Evolutionary conservation across 2,888 invertebrate species (phyloP).

Genomic region (Chelonus formosanus): DNA sequence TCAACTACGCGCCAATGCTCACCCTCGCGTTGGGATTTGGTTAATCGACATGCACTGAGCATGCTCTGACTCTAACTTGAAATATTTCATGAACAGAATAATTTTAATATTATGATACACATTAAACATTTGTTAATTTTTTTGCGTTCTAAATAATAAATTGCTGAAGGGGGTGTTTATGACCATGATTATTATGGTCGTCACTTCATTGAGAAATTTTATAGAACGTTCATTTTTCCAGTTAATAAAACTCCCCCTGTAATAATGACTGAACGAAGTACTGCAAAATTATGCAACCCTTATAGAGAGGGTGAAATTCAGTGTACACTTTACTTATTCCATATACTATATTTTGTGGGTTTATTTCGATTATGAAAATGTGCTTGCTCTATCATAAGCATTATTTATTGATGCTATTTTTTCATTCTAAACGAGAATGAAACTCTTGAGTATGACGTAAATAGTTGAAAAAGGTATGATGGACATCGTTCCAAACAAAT

Average conservation of each 20-base stretch:
- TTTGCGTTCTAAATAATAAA: not conserved
- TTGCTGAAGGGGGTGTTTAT: not conserved
- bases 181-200: constrained; percentile 1
- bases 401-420: constrained; percentile 12
- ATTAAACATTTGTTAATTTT: not conserved
- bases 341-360: not conserved
- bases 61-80: constrained; percentile 16
- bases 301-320: constrained; percentile 16
- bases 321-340: not conserved
- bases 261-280: constrained; percentile 12
- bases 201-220: constrained; percentile 19
- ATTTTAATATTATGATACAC: constrained; percentile 2
- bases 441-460: no score
- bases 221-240: constrained; percentile 22
- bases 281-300: constrained; percentile 26
- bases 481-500: no score
- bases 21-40: constrained; percentile 48
- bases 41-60: constrained; percentile 45
- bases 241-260: constrained; percentile 22
- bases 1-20: constrained; percentile 51
- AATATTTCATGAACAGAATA: constrained; percentile 12
- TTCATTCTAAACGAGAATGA: not conserved
- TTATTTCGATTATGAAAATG: constrained; percentile 34
- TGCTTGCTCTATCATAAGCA: constrained; percentile 18
- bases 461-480: no score